Evolutionary conservation across 2,797 vertebrate species (phyloP).

Genomic region (Hydrophis major): DNA sequence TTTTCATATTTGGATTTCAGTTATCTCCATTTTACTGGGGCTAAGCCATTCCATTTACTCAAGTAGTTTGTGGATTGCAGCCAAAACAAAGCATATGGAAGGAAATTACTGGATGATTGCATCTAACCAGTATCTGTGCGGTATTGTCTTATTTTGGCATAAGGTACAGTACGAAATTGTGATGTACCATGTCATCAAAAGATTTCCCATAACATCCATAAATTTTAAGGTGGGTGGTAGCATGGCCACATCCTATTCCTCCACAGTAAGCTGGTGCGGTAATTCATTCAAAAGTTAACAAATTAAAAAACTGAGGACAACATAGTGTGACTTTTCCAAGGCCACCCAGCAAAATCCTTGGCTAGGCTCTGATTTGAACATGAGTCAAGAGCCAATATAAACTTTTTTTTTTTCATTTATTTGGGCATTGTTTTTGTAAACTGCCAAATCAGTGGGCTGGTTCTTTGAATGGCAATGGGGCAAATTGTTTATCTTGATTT

Average conservation of each 20-base stretch:
- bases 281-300: neutral
- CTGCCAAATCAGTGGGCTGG: neutral
- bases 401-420: neutral
- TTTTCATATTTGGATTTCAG: neutral
- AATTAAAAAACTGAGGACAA: neutral
- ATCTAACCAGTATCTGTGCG: neutral
- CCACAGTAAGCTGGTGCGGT: neutral
- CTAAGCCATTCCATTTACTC: neutral
- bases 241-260: neutral
- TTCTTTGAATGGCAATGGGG: neutral
- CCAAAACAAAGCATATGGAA: neutral
- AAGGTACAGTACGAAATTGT: neutral
- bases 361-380: neutral
- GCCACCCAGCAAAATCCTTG: slow-evolving; percentile 13
- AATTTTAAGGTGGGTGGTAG: neutral
- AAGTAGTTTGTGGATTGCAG: neutral
- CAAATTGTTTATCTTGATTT: neutral
- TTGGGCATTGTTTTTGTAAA: neutral
- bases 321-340: slow-evolving; percentile 21
- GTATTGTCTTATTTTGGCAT: neutral
- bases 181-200: neutral
- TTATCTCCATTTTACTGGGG: neutral
- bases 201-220: neutral
- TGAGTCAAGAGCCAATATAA: neutral
- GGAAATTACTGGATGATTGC: slow-evolving; percentile 8